Evolutionary conservation across 2,113 vertebrate species (phyloP).

Genomic region (Haemorhous mexicanus): DNA sequence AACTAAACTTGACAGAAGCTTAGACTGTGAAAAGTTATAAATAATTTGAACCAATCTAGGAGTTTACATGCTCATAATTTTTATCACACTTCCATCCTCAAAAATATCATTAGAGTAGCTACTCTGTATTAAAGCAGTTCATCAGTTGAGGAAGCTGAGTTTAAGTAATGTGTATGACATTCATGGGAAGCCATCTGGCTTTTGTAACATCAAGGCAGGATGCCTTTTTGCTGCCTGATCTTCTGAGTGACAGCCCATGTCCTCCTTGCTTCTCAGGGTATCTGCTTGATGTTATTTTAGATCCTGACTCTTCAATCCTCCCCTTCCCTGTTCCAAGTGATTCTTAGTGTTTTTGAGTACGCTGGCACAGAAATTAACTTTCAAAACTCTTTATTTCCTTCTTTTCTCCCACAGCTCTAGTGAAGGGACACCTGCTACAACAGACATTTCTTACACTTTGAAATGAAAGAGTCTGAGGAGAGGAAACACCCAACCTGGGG

Average conservation of each 20-base stretch:
- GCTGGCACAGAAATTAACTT: background rate
- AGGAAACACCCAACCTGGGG: background rate
- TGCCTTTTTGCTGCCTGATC: constrained; percentile 9
- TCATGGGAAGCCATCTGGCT: background rate
- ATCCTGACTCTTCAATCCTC: background rate
- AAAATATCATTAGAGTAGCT: constrained; percentile 17
- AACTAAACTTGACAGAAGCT: constrained; percentile 15
- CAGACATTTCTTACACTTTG: background rate
- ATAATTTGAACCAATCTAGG: background rate
- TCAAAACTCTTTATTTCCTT: background rate
- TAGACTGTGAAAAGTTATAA: background rate
- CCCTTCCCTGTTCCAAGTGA: background rate
- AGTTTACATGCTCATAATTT: background rate
- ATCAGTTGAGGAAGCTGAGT: background rate
- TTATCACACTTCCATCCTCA: background rate
- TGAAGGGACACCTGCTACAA: background rate
- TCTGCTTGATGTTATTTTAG: background rate
- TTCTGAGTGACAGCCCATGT: background rate
- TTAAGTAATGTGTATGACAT: background rate
- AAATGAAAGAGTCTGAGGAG: background rate
- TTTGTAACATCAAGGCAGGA: background rate
- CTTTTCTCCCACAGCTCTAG: background rate
- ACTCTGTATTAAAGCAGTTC: constrained; percentile 16
- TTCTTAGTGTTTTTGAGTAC: background rate
- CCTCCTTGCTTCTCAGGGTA: background rate